These are phyloP conservation scores for Aplocera efformata DNA, from an alignment of 2,888 invertebrate species.

Conservation along the genomic window DNA sequence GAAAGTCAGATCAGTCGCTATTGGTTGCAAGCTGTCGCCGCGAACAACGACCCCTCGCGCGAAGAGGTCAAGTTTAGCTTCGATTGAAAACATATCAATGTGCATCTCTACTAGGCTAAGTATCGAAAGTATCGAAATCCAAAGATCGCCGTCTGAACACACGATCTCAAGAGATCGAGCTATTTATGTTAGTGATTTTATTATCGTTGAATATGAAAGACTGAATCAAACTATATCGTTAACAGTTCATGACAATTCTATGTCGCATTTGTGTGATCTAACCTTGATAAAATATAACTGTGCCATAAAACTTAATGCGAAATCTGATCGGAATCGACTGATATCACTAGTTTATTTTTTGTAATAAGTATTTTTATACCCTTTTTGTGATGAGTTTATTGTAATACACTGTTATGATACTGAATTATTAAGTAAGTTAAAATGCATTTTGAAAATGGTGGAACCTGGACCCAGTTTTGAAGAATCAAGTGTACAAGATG, in stretches of 20 bases:
- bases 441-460: conserved; percentile 22
- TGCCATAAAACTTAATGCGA: conserved; percentile 44
- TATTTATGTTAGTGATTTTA: conserved; percentile 20
- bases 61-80: conserved; percentile 76
- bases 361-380: conserved; percentile 20
- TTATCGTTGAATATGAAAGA: conserved; percentile 45
- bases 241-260: conserved; percentile 48
- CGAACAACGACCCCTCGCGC: conserved; percentile 77
- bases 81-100: conserved; percentile 48
- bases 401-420: conserved; percentile 7
- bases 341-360: conserved; percentile 31
- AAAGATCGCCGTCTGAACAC: conserved; percentile 25
- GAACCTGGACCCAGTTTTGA: conserved; percentile 9
- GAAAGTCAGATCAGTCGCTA: conserved; percentile 89
- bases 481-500: conserved; percentile 33
- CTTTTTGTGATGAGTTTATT: conserved; percentile 15
- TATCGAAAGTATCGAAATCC: conserved; percentile 48
- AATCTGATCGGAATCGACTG: conserved; percentile 37
- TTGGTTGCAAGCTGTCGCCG: conserved; percentile 82
- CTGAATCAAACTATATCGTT: conserved; percentile 52
- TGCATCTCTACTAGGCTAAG: conserved; percentile 38
- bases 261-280: conserved; percentile 43
- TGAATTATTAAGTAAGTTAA: conserved; percentile 15
- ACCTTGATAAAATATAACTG: conserved; percentile 39
- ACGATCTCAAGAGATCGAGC: conserved; percentile 8